These are phyloP conservation scores for Falco berigora DNA, from an alignment of 2,797 vertebrate genomes.

Conservation along the genomic window DNA sequence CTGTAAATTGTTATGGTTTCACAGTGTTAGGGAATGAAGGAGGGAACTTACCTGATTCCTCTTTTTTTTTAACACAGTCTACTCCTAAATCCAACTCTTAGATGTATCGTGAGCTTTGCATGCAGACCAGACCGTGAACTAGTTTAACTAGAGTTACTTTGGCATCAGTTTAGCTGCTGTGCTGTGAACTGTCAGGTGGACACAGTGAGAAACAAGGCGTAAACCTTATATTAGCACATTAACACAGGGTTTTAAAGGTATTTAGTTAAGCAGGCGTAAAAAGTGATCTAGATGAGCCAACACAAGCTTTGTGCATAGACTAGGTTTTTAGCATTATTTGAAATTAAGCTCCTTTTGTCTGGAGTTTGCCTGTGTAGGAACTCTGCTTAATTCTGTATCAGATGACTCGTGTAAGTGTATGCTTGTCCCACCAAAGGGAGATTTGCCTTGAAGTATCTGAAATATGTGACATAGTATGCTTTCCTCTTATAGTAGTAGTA, in stretches of 20 bases:
- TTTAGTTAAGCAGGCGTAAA: background rate
- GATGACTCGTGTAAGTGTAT: background rate
- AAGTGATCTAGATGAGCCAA: background rate
- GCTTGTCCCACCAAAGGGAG: background rate
- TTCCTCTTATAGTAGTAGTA: background rate
- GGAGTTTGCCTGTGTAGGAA: background rate
- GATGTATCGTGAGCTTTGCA: background rate
- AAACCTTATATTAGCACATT: background rate
- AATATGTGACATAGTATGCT: background rate
- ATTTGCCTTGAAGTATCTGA: background rate
- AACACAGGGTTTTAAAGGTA: background rate
- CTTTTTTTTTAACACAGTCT: background rate
- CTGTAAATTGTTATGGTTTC: background rate
- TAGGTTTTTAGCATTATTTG: background rate
- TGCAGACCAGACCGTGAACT: background rate
- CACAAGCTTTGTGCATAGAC: background rate
- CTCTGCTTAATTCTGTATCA: background rate
- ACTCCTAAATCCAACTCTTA: background rate
- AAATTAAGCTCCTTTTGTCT: background rate
- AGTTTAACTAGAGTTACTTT: slow-evolving; percentile 4
- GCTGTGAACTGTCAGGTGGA: background rate
- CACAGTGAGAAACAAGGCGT: background rate
- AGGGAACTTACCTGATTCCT: background rate
- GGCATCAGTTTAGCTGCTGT: background rate
- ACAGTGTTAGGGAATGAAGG: background rate